Evolutionary conservation across 2,888 invertebrate genomes (phyloP).

Genomic region (Cantharis rufa): DNA sequence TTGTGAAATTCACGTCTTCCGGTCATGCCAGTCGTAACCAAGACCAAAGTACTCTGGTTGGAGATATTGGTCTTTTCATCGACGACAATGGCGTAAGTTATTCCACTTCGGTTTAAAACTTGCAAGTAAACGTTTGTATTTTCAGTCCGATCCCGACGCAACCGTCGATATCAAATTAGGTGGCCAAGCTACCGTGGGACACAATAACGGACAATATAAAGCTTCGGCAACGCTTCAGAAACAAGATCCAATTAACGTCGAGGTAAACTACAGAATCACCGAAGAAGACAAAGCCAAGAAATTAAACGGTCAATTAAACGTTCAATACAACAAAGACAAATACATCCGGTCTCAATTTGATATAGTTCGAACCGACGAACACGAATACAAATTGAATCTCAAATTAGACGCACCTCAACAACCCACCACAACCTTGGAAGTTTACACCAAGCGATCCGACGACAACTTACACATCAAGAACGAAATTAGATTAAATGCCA

Average conservation of each 20-base stretch:
- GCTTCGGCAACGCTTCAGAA: constrained; percentile 51
- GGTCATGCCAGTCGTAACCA: constrained; percentile 48
- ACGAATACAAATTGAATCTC: constrained; percentile 55
- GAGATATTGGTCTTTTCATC: constrained; percentile 39
- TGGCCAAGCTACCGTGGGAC: constrained; percentile 66
- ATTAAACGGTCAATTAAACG: constrained; percentile 39
- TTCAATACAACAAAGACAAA: constrained; percentile 50
- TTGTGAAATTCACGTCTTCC: constrained; percentile 57
- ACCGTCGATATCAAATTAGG: constrained; percentile 69
- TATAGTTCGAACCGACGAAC: constrained; percentile 47
- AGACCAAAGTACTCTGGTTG: constrained; percentile 37
- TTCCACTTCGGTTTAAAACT: background rate
- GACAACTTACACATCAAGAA: constrained; percentile 46
- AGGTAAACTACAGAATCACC: constrained; percentile 49
- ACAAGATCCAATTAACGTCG: constrained; percentile 51
- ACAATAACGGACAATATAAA: constrained; percentile 67
- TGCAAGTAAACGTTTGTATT: background rate
- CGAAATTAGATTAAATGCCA: constrained; percentile 58
- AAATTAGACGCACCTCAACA: constrained; percentile 54
- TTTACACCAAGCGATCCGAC: constrained; percentile 54
- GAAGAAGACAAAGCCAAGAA: constrained; percentile 40
- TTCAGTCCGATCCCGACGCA: constrained; percentile 52
- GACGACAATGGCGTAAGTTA: constrained; percentile 38
- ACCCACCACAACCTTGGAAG: constrained; percentile 58
- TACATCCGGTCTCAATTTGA: constrained; percentile 52